A percentile compares a stretch with the other conserved stretches of the same genome.
Evolutionary conservation across 1,140 invertebrate species (phyloP).

Genomic region (Drosophila repletoides): DNA sequence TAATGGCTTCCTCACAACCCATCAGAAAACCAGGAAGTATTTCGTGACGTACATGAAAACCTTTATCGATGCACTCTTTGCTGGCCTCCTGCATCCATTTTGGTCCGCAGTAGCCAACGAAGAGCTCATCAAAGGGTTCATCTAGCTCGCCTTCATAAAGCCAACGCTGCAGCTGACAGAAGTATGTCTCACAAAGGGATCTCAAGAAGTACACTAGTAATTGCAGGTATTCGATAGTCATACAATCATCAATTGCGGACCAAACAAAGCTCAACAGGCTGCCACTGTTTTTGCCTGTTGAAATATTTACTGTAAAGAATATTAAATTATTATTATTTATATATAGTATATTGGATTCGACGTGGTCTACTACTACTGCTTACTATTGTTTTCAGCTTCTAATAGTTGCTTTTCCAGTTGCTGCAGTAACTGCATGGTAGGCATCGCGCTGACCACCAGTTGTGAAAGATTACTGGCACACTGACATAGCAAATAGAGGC

Average conservation of each 20-base stretch:
- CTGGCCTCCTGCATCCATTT: conserved; percentile 37
- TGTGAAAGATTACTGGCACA: conserved; percentile 20
- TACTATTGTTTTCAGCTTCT: conserved; percentile 29
- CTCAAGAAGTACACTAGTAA: conserved; percentile 66
- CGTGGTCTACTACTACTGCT: too few relatives aligned
- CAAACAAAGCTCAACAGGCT: conserved; percentile 67
- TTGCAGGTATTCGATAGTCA: conserved; percentile 48
- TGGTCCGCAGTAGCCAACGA: conserved; percentile 44
- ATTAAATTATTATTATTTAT: neutral
- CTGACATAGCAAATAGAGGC: conserved; percentile 35
- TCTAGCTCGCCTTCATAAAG: conserved; percentile 68
- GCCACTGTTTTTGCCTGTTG: conserved; percentile 11
- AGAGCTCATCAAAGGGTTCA: conserved; percentile 66
- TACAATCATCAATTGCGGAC: conserved; percentile 47
- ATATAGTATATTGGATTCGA: neutral
- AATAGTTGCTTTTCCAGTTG: conserved; percentile 47
- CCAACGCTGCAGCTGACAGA: conserved; percentile 66
- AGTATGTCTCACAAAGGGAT: conserved; percentile 68
- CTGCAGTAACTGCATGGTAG: conserved; percentile 32
- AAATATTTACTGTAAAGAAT: conserved; percentile 27
- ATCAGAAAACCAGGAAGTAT: conserved; percentile 65
- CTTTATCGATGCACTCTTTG: conserved; percentile 76
- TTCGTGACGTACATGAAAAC: conserved; percentile 49
- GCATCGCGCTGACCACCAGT: neutral
- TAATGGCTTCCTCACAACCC: conserved; percentile 64